Base-by-base conservation (phyloP, 2,888 invertebrate species). In the Elaeidobius kamerunicus region DNA sequence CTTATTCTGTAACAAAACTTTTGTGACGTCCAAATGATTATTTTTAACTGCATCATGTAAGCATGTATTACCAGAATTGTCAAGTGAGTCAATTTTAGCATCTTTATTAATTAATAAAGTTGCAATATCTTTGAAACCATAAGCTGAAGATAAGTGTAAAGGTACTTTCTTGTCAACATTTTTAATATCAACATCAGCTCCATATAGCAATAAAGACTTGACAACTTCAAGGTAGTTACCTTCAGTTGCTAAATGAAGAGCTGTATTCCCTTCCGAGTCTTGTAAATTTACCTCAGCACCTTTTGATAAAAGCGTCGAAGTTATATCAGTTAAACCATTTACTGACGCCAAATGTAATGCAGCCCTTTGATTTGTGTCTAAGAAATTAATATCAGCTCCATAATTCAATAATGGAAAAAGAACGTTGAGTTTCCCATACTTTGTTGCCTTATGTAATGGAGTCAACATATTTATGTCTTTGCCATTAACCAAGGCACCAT, bases 1-100 rank as follows among this genome's bases (percentile, higher is more conserved):
- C 12, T 27, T 7, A 28, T 41, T 41, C n/a, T 27, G 15, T 16
- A 41, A 28, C 16, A 41, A 41, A 27, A 41, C n/a, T 9, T 41
- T 11, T 6, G 28, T 28, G 28, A 41, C 28, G 17, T 41, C 41
- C 1, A 16, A 27, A 11, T 28, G 16, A 16, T 27, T 27, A 28
- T 41, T 27, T 16, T 41, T 27, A 28, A 41, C 41, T 4, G 28
- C 41, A 9, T 27, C 11, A 17, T 41, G 41, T n/a, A 41, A 41
- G 16, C 2, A 27, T 17, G 16, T 28, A 27, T 41, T 41, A n/a
- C 41, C 41, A 41, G 15, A 14, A 9, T 7, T 23, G 27, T 41
- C 20, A 27, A 28, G 14, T 14, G 28, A 5, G n/a, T 41, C 20
- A 23, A 41, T 16, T n/a, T 16, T 11, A 27, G 41, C 41, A 16